Evolutionary conservation across 1,140 invertebrate genomes (phyloP).

Genomic region (Dermatophagoides farinae): DNA sequence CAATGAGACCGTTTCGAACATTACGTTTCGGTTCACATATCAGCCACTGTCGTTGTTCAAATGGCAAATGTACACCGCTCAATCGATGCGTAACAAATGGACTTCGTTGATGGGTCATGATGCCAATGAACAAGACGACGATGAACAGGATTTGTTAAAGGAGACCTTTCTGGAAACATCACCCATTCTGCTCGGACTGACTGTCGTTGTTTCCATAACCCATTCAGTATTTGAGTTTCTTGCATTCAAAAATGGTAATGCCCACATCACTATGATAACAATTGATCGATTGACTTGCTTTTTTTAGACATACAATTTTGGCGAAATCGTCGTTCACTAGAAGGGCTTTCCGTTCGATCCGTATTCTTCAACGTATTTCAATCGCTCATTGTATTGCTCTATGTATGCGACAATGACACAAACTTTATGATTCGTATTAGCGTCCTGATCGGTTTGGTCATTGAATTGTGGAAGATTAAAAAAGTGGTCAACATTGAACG

Average conservation of each 20-base stretch:
- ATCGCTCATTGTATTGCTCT: constrained; percentile 76
- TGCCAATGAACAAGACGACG: constrained; percentile 43
- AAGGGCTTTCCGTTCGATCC: constrained; percentile 87
- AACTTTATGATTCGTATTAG: constrained; percentile 84
- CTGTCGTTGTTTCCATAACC: constrained; percentile 74
- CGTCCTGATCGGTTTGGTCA: constrained; percentile 76
- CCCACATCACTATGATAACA: constrained; percentile 27
- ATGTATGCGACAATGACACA: constrained; percentile 94
- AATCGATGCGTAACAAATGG: constrained; percentile 52
- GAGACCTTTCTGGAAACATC: constrained; percentile 92
- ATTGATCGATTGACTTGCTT: constrained; percentile 27
- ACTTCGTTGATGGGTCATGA: constrained; percentile 32
- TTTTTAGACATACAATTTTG: constrained; percentile 85
- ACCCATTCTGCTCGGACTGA: constrained; percentile 76
- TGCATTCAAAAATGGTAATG: constrained; percentile 80
- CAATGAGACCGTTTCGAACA: constrained; percentile 49
- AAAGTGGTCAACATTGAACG: constrained; percentile 58
- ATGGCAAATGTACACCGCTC: constrained; percentile 88
- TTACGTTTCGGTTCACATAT: constrained; percentile 53
- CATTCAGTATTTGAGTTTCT: constrained; percentile 96
- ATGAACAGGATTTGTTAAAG: constrained; percentile 90
- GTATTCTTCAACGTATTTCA: constrained; percentile 99
- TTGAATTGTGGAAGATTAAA: constrained; percentile 98
- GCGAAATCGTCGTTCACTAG: constrained; percentile 88
- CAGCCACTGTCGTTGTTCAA: constrained; percentile 84